A percentile compares a stretch with the other conserved stretches of the same genome.
These are phyloP conservation scores for Osmoderma eremita DNA, from an alignment of 2,888 invertebrate species.

Conservation along the genomic window DNA sequence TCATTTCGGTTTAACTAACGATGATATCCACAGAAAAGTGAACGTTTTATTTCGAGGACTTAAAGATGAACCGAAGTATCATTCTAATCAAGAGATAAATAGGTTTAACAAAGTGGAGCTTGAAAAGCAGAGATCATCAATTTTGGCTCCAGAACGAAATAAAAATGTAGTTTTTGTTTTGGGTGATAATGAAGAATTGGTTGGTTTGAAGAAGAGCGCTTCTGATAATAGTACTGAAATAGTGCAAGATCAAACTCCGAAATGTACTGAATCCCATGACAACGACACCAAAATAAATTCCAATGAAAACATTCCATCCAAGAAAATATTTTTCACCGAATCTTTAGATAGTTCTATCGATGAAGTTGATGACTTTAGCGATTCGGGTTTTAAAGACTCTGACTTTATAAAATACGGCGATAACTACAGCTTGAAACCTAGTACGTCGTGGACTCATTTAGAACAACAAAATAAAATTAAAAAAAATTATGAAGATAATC, in stretches of 20 bases:
- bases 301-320: conserved; percentile 39
- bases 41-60: conserved; percentile 19
- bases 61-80: conserved; percentile 13
- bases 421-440: conserved; percentile 48
- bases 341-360: conserved; percentile 41
- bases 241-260: conserved; percentile 34
- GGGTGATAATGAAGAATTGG: conserved; percentile 76
- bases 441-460: conserved; percentile 52
- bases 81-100: conserved; percentile 25
- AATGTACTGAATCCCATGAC: conserved; percentile 31
- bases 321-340: conserved; percentile 37
- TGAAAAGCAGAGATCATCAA: conserved; percentile 20
- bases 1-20: conserved; percentile 29
- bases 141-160: conserved; percentile 1
- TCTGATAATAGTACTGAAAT: conserved; percentile 15
- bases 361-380: conserved; percentile 1
- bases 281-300: conserved; percentile 27
- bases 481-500: neutral
- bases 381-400: conserved; percentile 49
- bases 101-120: conserved; percentile 4
- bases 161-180: conserved; percentile 73
- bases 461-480: conserved; percentile 7
- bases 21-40: conserved; percentile 28
- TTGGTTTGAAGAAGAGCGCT: conserved; percentile 69
- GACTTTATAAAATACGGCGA: conserved; percentile 49